Evolutionary conservation across 2,888 invertebrate species (phyloP).

Genomic region (Hyposoter didymator): DNA sequence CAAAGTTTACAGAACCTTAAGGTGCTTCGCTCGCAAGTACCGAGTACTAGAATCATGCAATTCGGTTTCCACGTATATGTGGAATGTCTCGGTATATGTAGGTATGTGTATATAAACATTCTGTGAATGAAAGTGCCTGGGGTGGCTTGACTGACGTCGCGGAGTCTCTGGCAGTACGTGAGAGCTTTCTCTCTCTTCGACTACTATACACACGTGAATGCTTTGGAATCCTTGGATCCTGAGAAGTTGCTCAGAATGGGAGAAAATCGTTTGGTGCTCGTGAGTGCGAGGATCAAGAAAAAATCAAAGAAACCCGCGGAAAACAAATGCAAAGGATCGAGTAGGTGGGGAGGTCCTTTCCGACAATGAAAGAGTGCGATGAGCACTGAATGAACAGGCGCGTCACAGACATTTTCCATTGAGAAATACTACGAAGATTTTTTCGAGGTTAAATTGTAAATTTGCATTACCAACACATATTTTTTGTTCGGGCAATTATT

Average conservation of each 20-base stretch:
- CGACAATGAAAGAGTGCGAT: not conserved
- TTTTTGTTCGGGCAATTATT: not conserved
- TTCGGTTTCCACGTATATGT: not conserved
- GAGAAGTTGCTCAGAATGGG: not conserved
- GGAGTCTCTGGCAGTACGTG: constrained; percentile 48
- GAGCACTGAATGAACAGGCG: not conserved
- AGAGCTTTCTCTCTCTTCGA: constrained; percentile 8
- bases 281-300: constrained; percentile 1
- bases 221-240: constrained; percentile 28
- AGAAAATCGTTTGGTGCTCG: not conserved
- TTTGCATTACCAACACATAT: not conserved
- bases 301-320: not conserved
- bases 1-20: not conserved
- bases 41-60: not conserved
- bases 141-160: constrained; percentile 48
- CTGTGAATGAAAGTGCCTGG: constrained; percentile 64
- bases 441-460: not conserved
- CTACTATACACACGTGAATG: constrained; percentile 55
- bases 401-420: not conserved
- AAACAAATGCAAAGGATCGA: not conserved
- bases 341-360: not conserved
- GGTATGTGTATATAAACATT: constrained; percentile 27
- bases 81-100: not conserved
- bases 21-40: not conserved
- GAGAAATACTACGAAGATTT: not conserved